Percentiles rank a stretch among this genome's conserved stretches.
phyloP scores from a whole-genome alignment of 35 echinoderm and acorn worm genomes.

The Amphiura filiformis region DNA sequence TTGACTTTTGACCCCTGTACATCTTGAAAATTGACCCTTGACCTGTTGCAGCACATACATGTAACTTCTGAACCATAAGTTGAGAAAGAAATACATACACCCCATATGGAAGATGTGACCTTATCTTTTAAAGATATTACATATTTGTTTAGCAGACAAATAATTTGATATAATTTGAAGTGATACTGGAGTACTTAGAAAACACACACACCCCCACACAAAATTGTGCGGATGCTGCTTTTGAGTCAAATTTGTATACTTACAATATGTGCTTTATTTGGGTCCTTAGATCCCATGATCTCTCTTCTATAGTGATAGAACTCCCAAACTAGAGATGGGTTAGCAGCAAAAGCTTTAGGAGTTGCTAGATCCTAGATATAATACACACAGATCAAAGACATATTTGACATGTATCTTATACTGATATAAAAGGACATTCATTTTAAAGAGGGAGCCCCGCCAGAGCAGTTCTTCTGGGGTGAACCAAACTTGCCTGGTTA shows the following conservation, averaged over 20 bases:
- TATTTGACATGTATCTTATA: background rate
- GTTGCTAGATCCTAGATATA: constrained; percentile 75
- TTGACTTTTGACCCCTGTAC: too few relatives aligned
- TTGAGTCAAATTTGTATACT: background rate
- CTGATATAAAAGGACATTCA: background rate
- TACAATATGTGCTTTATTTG: constrained; percentile 83
- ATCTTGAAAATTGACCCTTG: too few relatives aligned
- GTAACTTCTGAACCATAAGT: too few relatives aligned
- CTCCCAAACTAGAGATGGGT: constrained; percentile 96
- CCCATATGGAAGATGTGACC: background rate
- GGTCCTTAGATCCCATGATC: constrained; percentile 78
- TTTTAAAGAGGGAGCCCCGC: too few relatives aligned
- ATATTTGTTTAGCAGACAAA: too few relatives aligned
- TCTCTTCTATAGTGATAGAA: constrained; percentile 92
- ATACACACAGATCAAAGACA: background rate
- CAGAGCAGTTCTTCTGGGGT: too few relatives aligned
- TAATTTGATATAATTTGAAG: too few relatives aligned
- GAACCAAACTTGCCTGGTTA: too few relatives aligned
- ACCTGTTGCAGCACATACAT: too few relatives aligned
- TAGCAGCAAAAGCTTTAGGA: constrained; percentile 73
- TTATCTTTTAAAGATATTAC: too few relatives aligned
- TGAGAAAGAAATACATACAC: too few relatives aligned
- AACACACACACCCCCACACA: background rate
- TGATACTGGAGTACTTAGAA: too few relatives aligned
- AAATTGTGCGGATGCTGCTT: background rate